phyloP scores from a whole-genome alignment of 2,797 vertebrate species.

The Sebastes glaucus region DNA sequence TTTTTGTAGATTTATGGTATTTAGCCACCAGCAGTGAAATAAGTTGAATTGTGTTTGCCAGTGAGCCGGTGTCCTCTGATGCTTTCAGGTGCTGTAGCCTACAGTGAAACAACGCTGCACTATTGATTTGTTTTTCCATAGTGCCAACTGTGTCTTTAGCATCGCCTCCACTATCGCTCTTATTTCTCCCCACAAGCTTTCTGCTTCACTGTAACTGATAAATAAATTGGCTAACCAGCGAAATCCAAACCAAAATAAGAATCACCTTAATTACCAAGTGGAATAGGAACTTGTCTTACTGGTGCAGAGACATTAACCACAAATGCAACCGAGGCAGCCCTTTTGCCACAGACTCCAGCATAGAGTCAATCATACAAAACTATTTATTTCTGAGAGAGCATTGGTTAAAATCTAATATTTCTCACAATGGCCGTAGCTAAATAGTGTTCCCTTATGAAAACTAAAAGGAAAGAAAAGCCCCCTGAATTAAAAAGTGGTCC shows the following conservation, averaged over 20 bases:
- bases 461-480: conserved; percentile 56
- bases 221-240: conserved; percentile 38
- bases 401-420: conserved; percentile 44
- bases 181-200: conserved; percentile 14
- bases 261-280: conserved; percentile 50
- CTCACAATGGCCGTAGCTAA: conserved; percentile 46
- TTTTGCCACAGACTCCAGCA: conserved; percentile 10
- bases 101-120: conserved; percentile 62
- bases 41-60: conserved; percentile 47
- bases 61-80: conserved; percentile 51
- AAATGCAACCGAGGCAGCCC: conserved; percentile 25
- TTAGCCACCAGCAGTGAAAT: conserved; percentile 51
- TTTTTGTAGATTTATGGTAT: conserved; percentile 37
- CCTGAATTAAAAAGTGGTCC: conserved; percentile 67
- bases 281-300: conserved; percentile 41
- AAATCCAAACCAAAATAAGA: conserved; percentile 51
- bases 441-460: conserved; percentile 59
- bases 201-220: conserved; percentile 29
- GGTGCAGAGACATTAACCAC: conserved; percentile 46
- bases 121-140: conserved; percentile 67
- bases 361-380: conserved; percentile 38
- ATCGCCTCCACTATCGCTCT: conserved; percentile 26
- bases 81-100: conserved; percentile 61
- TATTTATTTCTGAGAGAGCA: conserved; percentile 48
- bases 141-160: conserved; percentile 53